Evolutionary conservation across 2,113 vertebrate species (phyloP).

Genomic region (Petromus typicus): DNA sequence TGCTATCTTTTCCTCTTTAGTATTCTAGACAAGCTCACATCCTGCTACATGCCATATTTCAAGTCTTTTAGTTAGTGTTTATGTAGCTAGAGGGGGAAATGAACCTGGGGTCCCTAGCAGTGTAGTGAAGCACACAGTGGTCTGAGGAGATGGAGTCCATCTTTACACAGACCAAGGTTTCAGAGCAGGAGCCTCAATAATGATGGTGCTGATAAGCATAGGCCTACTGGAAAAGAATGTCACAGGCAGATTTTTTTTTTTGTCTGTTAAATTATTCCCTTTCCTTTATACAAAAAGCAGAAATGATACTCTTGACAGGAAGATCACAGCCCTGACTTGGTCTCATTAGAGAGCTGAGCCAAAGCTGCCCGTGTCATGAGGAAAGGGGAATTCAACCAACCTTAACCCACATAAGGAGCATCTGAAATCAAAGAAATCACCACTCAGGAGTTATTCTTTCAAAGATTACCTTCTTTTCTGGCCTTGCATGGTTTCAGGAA

Average conservation of each 20-base stretch:
- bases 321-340: constrained; percentile 78
- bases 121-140: neutral
- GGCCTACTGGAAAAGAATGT: neutral
- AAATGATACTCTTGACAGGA: constrained; percentile 77
- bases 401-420: constrained; percentile 70
- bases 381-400: constrained; percentile 78
- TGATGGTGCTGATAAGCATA: neutral
- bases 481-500: neutral
- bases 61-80: constrained; percentile 48
- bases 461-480: neutral
- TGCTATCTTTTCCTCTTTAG: constrained; percentile 17
- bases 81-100: constrained; percentile 50
- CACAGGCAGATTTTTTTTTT: neutral
- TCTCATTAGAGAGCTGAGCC: constrained; percentile 71
- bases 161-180: neutral
- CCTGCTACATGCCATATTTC: constrained; percentile 59
- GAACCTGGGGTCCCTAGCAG: constrained; percentile 3
- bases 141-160: neutral
- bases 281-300: constrained; percentile 88
- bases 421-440: neutral
- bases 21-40: constrained; percentile 34
- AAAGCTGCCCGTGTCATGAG: constrained; percentile 74
- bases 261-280: constrained; percentile 71
- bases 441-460: neutral
- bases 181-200: neutral